Percentiles rank a stretch among this genome's conserved stretches.
Conservation (phyloP, 2,113 vertebrate genomes). For the Meriones unguiculatus region DNA sequence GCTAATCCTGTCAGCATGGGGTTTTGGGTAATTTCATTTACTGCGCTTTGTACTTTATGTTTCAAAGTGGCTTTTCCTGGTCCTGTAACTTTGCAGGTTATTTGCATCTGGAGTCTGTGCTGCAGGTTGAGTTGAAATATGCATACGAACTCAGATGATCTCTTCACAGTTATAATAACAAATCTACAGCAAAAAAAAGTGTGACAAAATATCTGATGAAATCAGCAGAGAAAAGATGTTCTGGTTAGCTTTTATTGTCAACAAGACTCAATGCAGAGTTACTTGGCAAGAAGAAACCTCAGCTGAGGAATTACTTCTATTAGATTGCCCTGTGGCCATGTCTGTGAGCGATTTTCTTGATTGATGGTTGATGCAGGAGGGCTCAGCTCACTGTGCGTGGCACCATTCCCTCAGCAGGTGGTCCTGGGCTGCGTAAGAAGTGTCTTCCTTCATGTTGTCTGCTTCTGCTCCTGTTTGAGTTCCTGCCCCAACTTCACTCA, state of each 20-base stretch:
- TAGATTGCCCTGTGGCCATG: not conserved
- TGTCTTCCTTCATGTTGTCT: not conserved
- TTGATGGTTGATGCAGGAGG: not conserved
- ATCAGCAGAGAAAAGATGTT: no score
- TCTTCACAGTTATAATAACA: no score
- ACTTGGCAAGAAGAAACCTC: not conserved
- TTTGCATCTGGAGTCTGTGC: not conserved
- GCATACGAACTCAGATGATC: not conserved
- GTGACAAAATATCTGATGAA: not conserved
- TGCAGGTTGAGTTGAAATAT: not conserved
- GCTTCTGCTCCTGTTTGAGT: not conserved
- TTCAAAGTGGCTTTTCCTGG: not conserved
- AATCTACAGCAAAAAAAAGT: not conserved
- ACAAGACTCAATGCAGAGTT: not conserved
- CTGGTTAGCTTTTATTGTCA: not conserved
- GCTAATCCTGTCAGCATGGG: accelerated
- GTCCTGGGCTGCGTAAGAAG: not conserved
- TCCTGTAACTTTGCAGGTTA: not conserved
- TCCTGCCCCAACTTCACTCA: not conserved
- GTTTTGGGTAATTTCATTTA: not conserved
- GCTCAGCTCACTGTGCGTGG: not conserved
- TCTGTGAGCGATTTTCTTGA: not conserved
- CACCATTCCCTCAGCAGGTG: not conserved
- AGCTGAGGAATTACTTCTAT: not conserved
- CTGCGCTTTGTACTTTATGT: not conserved